Percentiles rank a stretch among this genome's conserved stretches.
phyloP scores from a whole-genome alignment of 2,797 vertebrate species.

The Manis javanica region DNA sequence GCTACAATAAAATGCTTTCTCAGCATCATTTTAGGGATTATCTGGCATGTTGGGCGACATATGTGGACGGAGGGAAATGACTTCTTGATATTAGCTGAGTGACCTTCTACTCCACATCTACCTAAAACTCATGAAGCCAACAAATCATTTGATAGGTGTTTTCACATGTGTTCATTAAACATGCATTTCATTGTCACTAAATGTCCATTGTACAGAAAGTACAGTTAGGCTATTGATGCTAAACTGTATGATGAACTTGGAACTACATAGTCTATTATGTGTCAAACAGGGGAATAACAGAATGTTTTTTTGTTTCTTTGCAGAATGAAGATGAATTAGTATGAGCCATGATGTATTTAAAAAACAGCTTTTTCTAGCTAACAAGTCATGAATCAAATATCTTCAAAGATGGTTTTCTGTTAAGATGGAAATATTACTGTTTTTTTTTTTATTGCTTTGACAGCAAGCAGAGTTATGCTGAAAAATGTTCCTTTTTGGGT shows the following conservation, averaged over 20 bases:
- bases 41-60: not conserved
- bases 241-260: not conserved
- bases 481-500: not conserved
- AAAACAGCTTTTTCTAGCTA: not conserved
- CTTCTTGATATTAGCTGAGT: not conserved
- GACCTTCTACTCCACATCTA: not conserved
- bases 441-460: conserved; percentile 49
- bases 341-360: not conserved
- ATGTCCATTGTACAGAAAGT: not conserved
- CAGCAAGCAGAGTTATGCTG: not conserved
- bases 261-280: not conserved
- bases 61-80: not conserved
- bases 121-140: not conserved
- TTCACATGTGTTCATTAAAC: conserved; percentile 40
- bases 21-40: not conserved
- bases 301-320: not conserved
- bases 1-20: conserved; percentile 6
- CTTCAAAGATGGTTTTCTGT: not conserved
- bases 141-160: not conserved
- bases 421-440: not conserved
- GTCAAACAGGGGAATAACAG: not conserved
- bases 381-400: not conserved
- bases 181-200: not conserved
- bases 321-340: not conserved
- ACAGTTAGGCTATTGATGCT: not conserved